Base-by-base conservation (phyloP, 1,140 invertebrate genomes). In the Philopotamus ludificatus region DNA sequence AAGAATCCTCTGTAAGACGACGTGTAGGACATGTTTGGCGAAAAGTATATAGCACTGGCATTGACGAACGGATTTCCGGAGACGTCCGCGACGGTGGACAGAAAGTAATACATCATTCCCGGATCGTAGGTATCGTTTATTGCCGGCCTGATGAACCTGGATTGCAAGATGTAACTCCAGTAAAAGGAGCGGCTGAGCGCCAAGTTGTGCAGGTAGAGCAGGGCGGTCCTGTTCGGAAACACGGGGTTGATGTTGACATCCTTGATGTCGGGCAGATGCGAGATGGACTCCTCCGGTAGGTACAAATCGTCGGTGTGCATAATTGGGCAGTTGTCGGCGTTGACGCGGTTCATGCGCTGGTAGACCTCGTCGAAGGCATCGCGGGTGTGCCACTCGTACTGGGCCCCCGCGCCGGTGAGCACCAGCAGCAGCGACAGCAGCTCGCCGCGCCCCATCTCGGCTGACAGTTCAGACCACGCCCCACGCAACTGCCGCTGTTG, bases 41-140 rank as follows among this genome's bases (percentile, higher is more conserved):
- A 88, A 74, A 97, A 99, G 76, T 97, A 97, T 62, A 98, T 87
- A 0, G 93, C 89, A 74, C 92, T 95, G 50, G 93, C 91, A 79
- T 99, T 99, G 59, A 99, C 89, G 67, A 90, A 88, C 0, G 89
- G 88, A 81, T 96, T 97, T 0, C 94, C 86, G 0, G 95, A 92
- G 0, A 99, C 93, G 79, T 98, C 96, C 0, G 97, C 94, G 0
- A 97, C 91, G 0, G 93, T 90, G 0, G 95, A 97, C 16, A 98
- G 80, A 73, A 97, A 97, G 73, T 97, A 97, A 75, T 99, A 99
- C 93, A 98, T 95, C 87, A 99, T 93, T 58, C 96, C 95, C 0
- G 96, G 95, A 81, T 98, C 95, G 67, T 95, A 93, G 0, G 92
- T 92, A 72, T 95, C 92, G 74, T 94, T 93, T 16, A 92, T 93